These are phyloP conservation scores for Zoanthus solanderi DNA, from an alignment of 92 coral and sea anemone genomes.

Conservation along the genomic window DNA sequence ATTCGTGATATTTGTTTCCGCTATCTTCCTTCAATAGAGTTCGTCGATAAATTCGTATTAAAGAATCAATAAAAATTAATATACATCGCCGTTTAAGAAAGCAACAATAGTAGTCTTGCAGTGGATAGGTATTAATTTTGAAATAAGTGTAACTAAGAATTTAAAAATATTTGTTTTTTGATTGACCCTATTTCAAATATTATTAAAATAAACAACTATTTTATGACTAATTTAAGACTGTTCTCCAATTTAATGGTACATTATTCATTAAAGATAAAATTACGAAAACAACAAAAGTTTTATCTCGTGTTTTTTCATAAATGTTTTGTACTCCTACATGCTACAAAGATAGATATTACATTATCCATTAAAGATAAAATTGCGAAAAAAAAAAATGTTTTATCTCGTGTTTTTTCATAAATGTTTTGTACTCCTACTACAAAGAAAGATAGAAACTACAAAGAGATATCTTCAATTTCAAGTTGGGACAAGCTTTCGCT, in stretches of 20 bases:
- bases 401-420: not conserved
- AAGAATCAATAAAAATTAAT: not conserved
- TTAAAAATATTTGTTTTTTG: slow-evolving; percentile 17
- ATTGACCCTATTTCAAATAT: not conserved
- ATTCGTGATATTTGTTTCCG: too few relatives aligned
- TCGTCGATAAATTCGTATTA: not conserved
- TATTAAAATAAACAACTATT: slow-evolving; percentile 1
- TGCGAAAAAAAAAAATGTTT: not conserved
- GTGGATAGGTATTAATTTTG: not conserved
- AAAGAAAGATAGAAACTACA: too few relatives aligned
- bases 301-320: not conserved
- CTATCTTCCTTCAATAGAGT: not conserved
- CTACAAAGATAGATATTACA: too few relatives aligned
- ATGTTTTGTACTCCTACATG: not conserved
- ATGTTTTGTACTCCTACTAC: not conserved
- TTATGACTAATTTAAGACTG: not conserved
- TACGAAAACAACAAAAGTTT: not conserved
- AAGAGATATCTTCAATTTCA: not conserved
- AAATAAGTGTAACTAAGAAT: not conserved
- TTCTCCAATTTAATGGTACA: not conserved
- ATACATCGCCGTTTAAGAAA: not conserved
- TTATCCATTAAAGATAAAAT: not conserved
- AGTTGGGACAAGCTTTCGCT: not conserved
- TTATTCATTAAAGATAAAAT: not conserved
- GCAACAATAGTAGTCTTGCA: too few relatives aligned